Percentiles rank a stretch among this genome's conserved stretches.
Conservation (phyloP, 2,113 vertebrate genomes). For the Tachysurus vachellii region DNA sequence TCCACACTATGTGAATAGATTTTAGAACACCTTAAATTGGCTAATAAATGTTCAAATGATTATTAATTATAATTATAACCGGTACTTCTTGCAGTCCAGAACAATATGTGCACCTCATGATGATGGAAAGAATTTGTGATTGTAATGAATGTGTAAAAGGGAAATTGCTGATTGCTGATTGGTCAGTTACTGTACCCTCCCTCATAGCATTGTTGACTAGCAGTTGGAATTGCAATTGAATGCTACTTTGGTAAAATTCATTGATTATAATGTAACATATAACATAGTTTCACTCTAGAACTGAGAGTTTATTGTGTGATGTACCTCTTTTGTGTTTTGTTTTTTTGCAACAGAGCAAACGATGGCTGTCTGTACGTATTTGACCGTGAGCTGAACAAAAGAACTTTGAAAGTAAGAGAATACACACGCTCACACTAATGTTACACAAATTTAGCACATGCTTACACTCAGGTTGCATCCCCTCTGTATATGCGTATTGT, state of each 20-base stretch:
- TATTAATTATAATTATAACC: not conserved
- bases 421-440: not conserved
- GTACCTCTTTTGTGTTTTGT: not conserved
- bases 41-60: not conserved
- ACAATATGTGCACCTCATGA: not conserved
- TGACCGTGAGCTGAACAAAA: conserved; percentile 86
- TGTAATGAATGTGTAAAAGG: not conserved
- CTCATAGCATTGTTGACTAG: not conserved
- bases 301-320: not conserved
- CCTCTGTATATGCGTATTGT: not conserved
- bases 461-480: not conserved
- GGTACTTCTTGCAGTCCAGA: not conserved
- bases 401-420: conserved; percentile 82
- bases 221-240: not conserved
- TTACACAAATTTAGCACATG: not conserved
- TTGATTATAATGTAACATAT: not conserved
- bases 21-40: not conserved
- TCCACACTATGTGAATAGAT: not conserved
- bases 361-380: conserved; percentile 90
- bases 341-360: conserved; percentile 76
- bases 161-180: not conserved
- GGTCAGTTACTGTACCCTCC: not conserved
- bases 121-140: not conserved
- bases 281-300: not conserved
- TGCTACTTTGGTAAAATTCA: not conserved